Evolutionary conservation across 2,797 vertebrate genomes (phyloP), one percentile per base, ranked within the genome.

Genomic region (Platalea minor): DNA sequence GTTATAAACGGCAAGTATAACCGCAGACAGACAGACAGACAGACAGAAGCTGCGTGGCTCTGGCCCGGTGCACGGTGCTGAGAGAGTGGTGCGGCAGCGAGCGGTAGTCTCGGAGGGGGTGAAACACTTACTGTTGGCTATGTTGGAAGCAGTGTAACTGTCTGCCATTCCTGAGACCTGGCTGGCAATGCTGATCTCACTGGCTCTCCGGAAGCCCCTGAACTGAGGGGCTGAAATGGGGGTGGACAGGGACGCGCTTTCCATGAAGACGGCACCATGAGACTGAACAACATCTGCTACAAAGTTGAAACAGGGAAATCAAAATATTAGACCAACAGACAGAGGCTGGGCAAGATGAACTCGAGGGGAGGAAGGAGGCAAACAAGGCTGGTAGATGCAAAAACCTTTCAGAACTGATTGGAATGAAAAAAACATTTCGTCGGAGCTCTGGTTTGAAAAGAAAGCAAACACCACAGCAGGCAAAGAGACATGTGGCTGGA

Each of bases 121-220:
- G 94, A 88, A 96, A 96, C 97, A 99, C 99, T 99, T 99, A 99
- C 99, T 99, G 98, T 99, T 99, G 98, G 99, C 99, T 97, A 99
- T 99, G 98, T 98, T 99, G 98, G 99, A 99, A 93, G 98, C 98
- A 87, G 99, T 99, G 99, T 98, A 99, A 99, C 98, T 99, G 98
- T 99, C 99, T 81, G 99, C 99, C 99, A 99, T 99, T 98, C 99
- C 99, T 79, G 99, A 99, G 98, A 99, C 99, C 98, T 99, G 99
- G 98, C 99, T 99, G 98, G 99, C 98, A 97, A 99, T 99, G 98
- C 99, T 99, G 99, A 99, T 98, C 98, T 99, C 99, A 97, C 99
- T 99, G 98, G 99, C 98, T 97, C 99, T 98, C 98, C 99, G 98
- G 97, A 99, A 99, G 96, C 98, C 99, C 96, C 99, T 98, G 98